Evolutionary conservation across 2,888 invertebrate genomes (phyloP), one percentile per base, ranked within the genome.

Genomic region (Liopterus haemorrhoidalis): DNA sequence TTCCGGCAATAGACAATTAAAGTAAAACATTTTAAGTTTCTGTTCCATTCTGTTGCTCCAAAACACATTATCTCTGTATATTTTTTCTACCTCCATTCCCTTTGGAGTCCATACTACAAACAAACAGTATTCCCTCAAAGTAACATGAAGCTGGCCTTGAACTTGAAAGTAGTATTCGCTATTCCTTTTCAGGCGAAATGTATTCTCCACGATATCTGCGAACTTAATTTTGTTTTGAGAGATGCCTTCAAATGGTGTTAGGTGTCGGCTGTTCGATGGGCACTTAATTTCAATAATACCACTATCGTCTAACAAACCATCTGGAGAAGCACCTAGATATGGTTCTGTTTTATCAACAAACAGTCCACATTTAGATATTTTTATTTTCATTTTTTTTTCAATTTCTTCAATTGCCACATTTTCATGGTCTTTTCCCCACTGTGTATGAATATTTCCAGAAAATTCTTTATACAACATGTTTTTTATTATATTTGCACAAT

Each of bases 281-380:
- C 37, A 49, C 42, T 49, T 49, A 15, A 49, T 38, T 39, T 49
- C 49, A 6, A 47, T 6, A 19, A 42, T 30, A 9, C 36, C 27
- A 19, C 43, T 31, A 14, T 45, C 22, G n/a, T 37, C 35, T 16
- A 48, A 21, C 16, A 48, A 14, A 22, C 50, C 50, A 41, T 50
- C 46, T 19, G 48, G 48, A 11, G 44, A 40, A 18, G 46, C 45
- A 15, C 44, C 48, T 20, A 50, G 16, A 37, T 24, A 41, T 3
- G 41, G 41, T n/a, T 35, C 5, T 4, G 14, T 33, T 4, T 19
- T 8, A 41, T 50, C 45, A 18, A 50, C 41, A 33, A 48, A 48
- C n/a, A 50, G 18, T n/a, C 48, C 48, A 32, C 48, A 50, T 6
- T 40, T 15, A 3, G 3, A 5, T 12, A 30, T 18, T 40, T 40